These are phyloP conservation scores for Pangasius krempfi DNA, from an alignment of 2,797 vertebrate species.

Conservation along the genomic window DNA sequence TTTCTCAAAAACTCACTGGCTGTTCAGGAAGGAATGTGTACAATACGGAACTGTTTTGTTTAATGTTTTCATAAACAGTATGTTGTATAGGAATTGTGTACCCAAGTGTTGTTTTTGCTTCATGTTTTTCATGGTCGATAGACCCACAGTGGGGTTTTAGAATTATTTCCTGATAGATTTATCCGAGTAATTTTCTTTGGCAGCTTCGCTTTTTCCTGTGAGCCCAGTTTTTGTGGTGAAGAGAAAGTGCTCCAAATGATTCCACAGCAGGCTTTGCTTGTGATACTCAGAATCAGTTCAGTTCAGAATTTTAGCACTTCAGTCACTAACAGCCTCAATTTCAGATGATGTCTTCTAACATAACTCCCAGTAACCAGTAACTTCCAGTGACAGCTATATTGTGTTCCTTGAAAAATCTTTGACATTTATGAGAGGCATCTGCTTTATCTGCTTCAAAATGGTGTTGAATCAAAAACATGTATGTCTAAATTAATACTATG, in stretches of 20 bases:
- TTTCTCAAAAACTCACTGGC: neutral
- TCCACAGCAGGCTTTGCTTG: constrained; percentile 40
- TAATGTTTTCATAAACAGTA: neutral
- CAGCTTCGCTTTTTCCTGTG: constrained; percentile 48
- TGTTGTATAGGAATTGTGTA: constrained; percentile 16
- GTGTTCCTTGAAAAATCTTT: neutral
- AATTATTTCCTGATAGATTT: constrained; percentile 60
- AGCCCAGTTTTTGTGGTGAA: constrained; percentile 60
- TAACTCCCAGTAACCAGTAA: constrained; percentile 1
- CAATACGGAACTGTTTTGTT: neutral
- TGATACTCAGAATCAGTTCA: constrained; percentile 38
- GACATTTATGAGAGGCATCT: neutral
- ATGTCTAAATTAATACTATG: neutral
- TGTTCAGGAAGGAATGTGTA: neutral
- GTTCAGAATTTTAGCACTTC: constrained; percentile 31
- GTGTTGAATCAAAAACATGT: neutral
- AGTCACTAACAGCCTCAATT: constrained; percentile 31
- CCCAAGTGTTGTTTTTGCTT: constrained; percentile 29
- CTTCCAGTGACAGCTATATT: neutral
- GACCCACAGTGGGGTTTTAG: constrained; percentile 43
- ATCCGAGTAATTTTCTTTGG: constrained; percentile 62
- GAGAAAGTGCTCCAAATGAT: constrained; percentile 52
- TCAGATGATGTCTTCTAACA: constrained; percentile 15
- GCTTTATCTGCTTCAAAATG: neutral
- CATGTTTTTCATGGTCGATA: constrained; percentile 36